phyloP scores from a whole-genome alignment of 2,888 invertebrate genomes.

The Julus scanicus region DNA sequence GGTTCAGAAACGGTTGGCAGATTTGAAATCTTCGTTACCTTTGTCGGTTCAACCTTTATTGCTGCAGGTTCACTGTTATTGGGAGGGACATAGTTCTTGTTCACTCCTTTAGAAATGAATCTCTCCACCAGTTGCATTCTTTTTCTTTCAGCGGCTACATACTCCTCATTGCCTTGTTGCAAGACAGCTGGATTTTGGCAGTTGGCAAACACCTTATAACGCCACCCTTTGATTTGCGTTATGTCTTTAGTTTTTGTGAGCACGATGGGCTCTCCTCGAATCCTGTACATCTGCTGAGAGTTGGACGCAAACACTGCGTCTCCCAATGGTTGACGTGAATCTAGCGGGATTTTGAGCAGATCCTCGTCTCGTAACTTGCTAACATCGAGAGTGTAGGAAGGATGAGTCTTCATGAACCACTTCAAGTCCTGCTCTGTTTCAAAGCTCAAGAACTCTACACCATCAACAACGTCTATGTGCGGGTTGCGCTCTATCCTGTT shows the following conservation, averaged over 20 bases:
- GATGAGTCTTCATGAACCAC: constrained; percentile 47
- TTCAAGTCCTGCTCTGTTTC: constrained; percentile 59
- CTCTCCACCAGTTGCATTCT: not conserved
- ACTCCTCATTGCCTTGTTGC: not conserved
- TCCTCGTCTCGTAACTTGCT: not conserved
- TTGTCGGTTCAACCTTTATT: not conserved
- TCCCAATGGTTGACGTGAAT: not conserved
- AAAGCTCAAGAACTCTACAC: constrained; percentile 61
- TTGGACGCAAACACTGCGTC: not conserved
- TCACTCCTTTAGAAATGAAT: not conserved
- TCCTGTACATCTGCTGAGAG: not conserved
- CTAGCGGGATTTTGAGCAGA: not conserved
- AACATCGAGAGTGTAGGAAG: not conserved
- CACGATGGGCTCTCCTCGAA: constrained; percentile 54
- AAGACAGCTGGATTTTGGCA: not conserved
- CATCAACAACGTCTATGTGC: constrained; percentile 61
- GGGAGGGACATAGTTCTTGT: not conserved
- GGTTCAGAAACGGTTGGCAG: not conserved
- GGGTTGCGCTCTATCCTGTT: constrained; percentile 52
- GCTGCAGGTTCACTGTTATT: not conserved
- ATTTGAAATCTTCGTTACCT: not conserved
- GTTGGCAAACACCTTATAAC: constrained; percentile 57
- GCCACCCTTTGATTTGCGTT: constrained; percentile 66
- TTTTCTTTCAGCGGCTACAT: not conserved
- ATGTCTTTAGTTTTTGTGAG: constrained; percentile 65